Evolutionary conservation across 2,888 invertebrate genomes (phyloP).

Genomic region (Leptothorax acervorum): DNA sequence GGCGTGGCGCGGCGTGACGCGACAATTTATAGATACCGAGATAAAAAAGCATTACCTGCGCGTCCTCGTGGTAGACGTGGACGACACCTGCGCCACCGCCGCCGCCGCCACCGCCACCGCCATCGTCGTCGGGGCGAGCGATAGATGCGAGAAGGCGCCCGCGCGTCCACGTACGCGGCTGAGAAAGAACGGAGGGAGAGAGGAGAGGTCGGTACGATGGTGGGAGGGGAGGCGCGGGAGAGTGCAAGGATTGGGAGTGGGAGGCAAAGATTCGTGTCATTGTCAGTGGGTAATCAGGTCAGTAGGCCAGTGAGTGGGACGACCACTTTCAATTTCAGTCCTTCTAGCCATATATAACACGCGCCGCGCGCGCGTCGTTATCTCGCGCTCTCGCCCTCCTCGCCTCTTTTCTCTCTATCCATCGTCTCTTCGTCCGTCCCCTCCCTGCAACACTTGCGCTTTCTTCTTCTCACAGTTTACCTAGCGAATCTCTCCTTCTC

Average conservation of each 20-base stretch:
- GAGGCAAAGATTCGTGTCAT: constrained; percentile 86
- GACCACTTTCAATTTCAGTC: constrained; percentile 85
- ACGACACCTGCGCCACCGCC: constrained; percentile 70
- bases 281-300: constrained; percentile 89
- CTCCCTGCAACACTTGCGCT: not conserved
- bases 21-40: constrained; percentile 58
- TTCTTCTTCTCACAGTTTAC: not conserved
- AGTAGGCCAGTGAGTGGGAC: constrained; percentile 88
- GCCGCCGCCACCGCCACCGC: not conserved
- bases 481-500: constrained; percentile 18
- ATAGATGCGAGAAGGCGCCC: constrained; percentile 84
- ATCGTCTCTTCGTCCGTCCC: constrained; percentile 24
- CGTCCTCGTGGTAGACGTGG: constrained; percentile 63
- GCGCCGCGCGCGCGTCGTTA: constrained; percentile 78
- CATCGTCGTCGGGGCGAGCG: constrained; percentile 56
- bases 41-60: constrained; percentile 47
- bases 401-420: constrained; percentile 43
- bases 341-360: constrained; percentile 80
- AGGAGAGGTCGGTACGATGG: constrained; percentile 19
- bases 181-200: constrained; percentile 85
- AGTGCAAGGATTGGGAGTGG: constrained; percentile 77
- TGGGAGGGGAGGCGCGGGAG: constrained; percentile 67
- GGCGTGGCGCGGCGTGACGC: not conserved
- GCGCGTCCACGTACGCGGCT: constrained; percentile 73
- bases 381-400: constrained; percentile 69